Evolutionary conservation across 1,140 invertebrate genomes (phyloP).

Genomic region (Semibalanus balanoides): DNA sequence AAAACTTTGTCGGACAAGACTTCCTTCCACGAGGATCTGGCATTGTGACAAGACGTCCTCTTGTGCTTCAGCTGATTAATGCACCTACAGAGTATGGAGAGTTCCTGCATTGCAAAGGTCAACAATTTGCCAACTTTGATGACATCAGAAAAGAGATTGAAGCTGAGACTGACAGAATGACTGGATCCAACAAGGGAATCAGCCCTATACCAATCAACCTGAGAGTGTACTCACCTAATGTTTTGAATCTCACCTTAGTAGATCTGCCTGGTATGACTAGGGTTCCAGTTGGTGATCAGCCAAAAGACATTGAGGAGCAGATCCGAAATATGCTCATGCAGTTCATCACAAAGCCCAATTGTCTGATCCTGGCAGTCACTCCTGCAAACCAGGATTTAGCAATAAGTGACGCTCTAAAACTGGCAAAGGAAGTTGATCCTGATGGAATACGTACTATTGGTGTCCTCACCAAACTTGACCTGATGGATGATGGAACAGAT

Average conservation of each 20-base stretch:
- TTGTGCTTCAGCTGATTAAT: slow-evolving; percentile 92
- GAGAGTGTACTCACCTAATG: slow-evolving; percentile 94
- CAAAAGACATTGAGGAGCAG: slow-evolving; percentile 79
- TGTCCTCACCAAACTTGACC: slow-evolving; percentile 96
- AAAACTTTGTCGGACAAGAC: slow-evolving; percentile 97
- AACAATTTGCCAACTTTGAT: slow-evolving; percentile 92
- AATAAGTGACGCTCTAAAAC: slow-evolving; percentile 87
- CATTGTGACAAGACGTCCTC: slow-evolving; percentile 92
- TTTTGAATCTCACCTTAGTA: slow-evolving; percentile 86
- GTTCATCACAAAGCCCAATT: slow-evolving; percentile 84
- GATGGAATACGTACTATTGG: slow-evolving; percentile 94
- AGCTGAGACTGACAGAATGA: slow-evolving; percentile 90
- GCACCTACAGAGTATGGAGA: slow-evolving; percentile 84
- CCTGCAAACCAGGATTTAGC: slow-evolving; percentile 93
- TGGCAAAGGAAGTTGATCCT: slow-evolving; percentile 88
- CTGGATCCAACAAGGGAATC: slow-evolving; percentile 95
- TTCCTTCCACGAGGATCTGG: slow-evolving; percentile 91
- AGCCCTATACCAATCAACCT: slow-evolving; percentile 97
- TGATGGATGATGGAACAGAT: slow-evolving; percentile 99
- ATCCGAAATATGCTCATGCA: slow-evolving; percentile 90
- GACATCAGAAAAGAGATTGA: slow-evolving; percentile 96
- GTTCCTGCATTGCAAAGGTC: slow-evolving; percentile 96
- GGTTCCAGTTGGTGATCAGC: slow-evolving; percentile 90
- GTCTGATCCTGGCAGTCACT: slow-evolving; percentile 89
- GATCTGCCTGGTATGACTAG: slow-evolving; percentile 91